Conservation (phyloP, 2,113 vertebrate genomes). For the Noctilio leporinus region DNA sequence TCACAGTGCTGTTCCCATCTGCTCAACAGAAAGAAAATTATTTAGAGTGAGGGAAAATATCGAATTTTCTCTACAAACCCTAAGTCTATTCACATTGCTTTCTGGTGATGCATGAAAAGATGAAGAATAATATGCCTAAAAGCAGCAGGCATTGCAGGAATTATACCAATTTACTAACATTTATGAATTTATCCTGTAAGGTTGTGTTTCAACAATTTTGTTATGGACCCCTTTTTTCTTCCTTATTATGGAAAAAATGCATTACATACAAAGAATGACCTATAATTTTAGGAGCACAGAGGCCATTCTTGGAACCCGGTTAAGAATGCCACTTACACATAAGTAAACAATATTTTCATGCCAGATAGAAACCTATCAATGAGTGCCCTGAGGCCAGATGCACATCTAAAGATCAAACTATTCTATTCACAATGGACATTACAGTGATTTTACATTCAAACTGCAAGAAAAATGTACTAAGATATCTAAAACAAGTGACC, state of each 20-base stretch:
- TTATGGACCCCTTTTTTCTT: not conserved
- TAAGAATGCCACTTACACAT: not conserved
- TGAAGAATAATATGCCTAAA: not conserved
- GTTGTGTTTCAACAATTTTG: not conserved
- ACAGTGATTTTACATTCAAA: not conserved
- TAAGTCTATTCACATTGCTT: not conserved
- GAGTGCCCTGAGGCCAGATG: not conserved
- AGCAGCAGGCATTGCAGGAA: not conserved
- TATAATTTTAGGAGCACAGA: not conserved
- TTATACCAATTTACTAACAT: not conserved
- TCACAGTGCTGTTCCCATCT: conserved; percentile 23
- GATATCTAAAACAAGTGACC: not conserved
- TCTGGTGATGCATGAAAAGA: not conserved
- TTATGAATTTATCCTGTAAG: not conserved
- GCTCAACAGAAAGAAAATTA: conserved; percentile 40
- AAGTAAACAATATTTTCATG: not conserved
- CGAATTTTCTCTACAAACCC: not conserved
- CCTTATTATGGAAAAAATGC: not conserved
- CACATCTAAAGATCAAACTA: not conserved
- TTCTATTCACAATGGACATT: not conserved
- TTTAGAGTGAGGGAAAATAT: conserved; percentile 26
- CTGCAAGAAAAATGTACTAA: not conserved
- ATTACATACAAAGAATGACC: not conserved
- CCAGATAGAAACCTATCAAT: not conserved
- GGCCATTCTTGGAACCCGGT: not conserved